Evolutionary conservation across 2,113 vertebrate species (phyloP).

Genomic region (Rhynchomys soricoides): DNA sequence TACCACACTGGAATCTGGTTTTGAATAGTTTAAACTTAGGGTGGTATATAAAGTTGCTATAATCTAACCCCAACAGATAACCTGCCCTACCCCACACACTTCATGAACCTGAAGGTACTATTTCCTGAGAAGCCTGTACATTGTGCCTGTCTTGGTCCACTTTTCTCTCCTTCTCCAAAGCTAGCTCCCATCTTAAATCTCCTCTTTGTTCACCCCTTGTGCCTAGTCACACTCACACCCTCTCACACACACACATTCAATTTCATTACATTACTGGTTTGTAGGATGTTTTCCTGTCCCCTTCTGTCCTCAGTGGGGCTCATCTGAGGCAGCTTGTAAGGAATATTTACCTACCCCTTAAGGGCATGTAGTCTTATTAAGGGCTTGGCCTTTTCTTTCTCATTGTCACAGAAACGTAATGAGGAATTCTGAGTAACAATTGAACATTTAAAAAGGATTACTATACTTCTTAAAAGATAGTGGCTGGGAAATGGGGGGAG

Average conservation of each 20-base stretch:
- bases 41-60: neutral
- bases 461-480: neutral
- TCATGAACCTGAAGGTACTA: neutral
- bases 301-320: neutral
- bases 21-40: neutral
- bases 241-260: neutral
- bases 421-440: slow-evolving; percentile 5
- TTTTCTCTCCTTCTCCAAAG: neutral
- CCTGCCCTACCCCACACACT: neutral
- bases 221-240: neutral
- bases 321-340: neutral
- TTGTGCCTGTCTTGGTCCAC: neutral
- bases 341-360: neutral
- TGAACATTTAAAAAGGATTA: slow-evolving; percentile 1
- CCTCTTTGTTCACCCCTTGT: neutral
- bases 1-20: neutral
- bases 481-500: neutral
- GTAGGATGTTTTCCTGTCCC: neutral
- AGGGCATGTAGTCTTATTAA: neutral
- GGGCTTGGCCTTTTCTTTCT: neutral
- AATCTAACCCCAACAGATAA: neutral
- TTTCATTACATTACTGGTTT: neutral
- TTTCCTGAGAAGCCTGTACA: neutral
- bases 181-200: neutral
- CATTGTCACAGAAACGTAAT: slow-evolving; percentile 1